Base-by-base conservation (phyloP, 2,113 vertebrate species). In the Ciconia maguari region DNA sequence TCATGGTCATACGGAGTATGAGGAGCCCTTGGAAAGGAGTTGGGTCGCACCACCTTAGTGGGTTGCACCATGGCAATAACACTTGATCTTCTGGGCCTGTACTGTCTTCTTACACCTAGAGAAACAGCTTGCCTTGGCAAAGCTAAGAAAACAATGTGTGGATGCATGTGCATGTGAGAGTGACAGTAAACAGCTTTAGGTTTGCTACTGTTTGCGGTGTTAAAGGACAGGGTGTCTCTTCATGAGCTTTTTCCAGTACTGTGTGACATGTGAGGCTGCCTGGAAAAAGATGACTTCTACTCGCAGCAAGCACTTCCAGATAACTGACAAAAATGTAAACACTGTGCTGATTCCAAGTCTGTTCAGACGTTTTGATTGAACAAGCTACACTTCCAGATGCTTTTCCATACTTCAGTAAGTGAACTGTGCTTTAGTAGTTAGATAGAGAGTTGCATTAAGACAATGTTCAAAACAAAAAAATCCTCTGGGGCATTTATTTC, bases 391-490 rank as follows among this genome's bases (percentile, higher is more conserved):
- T 62, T 85, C 58, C 58, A 93, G 76, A 90, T 16, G 11, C 22
- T 62, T 44, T 70, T 83, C 62, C 51, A 69, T 62, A 57, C 61
- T 79, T 77, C 79, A 82, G n/a, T 49, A 93, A n/a, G 49, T 57
- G 52, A 94, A 26, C 57, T 84, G 77, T 60, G 62, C 71, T 83
- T 87, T 60, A 49, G 41, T 62, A 77, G 51, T 74, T 86, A 80
- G 38, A 81, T 17, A 96, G 70, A 86, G 24, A 72, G 8, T 76
- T 92, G 54, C 72, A 84, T 74, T 94, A 94, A 92, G 85, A 75
- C 87, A 83, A 90, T 5, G 55, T 18, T 92, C 81, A 83, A 96
- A 93, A 86, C 58, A 96, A 89, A 92, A 92, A 96, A 97, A 87
- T 93, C 60, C 74, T 60, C 83, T 91, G 70, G 32, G 81, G 90